Base-by-base conservation (phyloP, 2,113 vertebrate genomes). In the Tenebrosternarchus preto region DNA sequence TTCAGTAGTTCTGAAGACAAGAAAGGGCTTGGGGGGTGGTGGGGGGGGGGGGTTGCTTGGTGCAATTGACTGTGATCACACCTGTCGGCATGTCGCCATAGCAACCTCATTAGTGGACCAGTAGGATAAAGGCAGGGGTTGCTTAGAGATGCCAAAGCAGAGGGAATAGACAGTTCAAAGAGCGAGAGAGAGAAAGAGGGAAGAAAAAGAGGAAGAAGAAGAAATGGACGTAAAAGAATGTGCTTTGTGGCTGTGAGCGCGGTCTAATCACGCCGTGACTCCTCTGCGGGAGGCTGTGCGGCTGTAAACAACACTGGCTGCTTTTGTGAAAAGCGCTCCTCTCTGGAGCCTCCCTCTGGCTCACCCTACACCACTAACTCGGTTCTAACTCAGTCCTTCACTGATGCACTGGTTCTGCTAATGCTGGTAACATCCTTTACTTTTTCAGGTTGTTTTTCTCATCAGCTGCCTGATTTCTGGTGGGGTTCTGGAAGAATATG, bases 41-140 rank as follows among this genome's bases (percentile, higher is more conserved):
- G 43, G 73, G 46, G 20, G 61, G 73, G 24, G 71, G 29, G 71
- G 57, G 55, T 55, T 20, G 24, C 72, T 66, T 67, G 66, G 69
- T 29, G 60, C 77, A 71, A 69, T 71, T 76, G 55, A 78, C 76
- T 79, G 81, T 56, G 63, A 76, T 67, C 76, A 83, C 80, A 87
- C 86, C 83, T 87, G 83, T 80, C 73, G 71, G 77, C 50, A 50
- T 7, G 73, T 84, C 59, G 3, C 76, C 77, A 85, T 87, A 67
- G 86, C 77, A 87, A 85, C 86, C 73, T 85, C 67, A 85, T 87
- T 85, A 83, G 56, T 36, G 69, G 74, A 56, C 78, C 81, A 76
- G 70, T 59, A 53, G 39, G 79, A 83, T 43, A 79, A 77, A 74
- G 68, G 73, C 60, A 73, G 59, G 29, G 57, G 77, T 63, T 79